These are phyloP conservation scores for Ischnus inquisitorius DNA, from an alignment of 2,888 invertebrate genomes.

Conservation along the genomic window DNA sequence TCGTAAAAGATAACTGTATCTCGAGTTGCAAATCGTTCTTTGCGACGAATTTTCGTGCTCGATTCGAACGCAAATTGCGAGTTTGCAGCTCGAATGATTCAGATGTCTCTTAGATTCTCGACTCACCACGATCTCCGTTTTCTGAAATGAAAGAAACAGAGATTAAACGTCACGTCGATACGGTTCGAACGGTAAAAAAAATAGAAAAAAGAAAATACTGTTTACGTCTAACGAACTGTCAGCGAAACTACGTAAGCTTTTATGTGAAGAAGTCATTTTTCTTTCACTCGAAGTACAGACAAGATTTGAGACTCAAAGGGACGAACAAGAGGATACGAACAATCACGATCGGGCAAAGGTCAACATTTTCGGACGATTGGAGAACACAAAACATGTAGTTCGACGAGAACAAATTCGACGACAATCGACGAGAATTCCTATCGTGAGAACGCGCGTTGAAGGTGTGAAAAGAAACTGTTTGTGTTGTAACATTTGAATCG, in stretches of 20 bases:
- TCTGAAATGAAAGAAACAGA: slow-evolving; percentile 77
- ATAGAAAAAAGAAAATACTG: background rate
- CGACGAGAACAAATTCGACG: slow-evolving; percentile 1
- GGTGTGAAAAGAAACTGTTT: slow-evolving; percentile 35
- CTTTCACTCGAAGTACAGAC: slow-evolving; percentile 6
- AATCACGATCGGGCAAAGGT: background rate
- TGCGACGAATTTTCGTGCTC: background rate
- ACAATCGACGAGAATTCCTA: slow-evolving; percentile 34
- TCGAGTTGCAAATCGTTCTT: slow-evolving; percentile 33
- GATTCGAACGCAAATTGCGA: slow-evolving; percentile 34
- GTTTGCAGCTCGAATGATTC: slow-evolving; percentile 39
- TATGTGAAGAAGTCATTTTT: slow-evolving; percentile 36
- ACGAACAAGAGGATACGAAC: slow-evolving; percentile 28
- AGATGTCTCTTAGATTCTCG: slow-evolving; percentile 46
- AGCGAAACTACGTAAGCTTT: slow-evolving; percentile 52
- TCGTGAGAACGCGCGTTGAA: slow-evolving; percentile 1
- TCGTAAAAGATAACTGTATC: slow-evolving; percentile 45
- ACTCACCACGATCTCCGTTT: slow-evolving; percentile 80
- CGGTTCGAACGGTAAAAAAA: background rate
- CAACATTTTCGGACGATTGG: background rate
- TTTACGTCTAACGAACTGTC: slow-evolving; percentile 11
- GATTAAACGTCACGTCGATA: slow-evolving; percentile 38
- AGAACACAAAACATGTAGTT: slow-evolving; percentile 21
- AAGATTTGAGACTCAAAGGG: slow-evolving; percentile 8
- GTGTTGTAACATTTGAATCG: slow-evolving; percentile 33